Evolutionary conservation across 2,113 vertebrate genomes (phyloP).

Genomic region (Uria aalge): DNA sequence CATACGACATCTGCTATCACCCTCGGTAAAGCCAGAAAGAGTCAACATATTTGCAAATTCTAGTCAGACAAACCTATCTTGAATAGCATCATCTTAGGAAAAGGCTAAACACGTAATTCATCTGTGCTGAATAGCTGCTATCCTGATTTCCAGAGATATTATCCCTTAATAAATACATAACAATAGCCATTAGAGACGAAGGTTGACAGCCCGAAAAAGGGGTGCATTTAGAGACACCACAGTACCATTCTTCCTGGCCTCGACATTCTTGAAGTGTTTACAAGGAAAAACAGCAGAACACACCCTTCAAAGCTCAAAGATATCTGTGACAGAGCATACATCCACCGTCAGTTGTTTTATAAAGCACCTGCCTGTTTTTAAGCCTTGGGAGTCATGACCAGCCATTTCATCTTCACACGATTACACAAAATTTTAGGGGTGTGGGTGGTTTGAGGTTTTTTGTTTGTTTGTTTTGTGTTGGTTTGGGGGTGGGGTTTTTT

Average conservation of each 20-base stretch:
- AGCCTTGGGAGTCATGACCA: background rate
- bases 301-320: background rate
- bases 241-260: background rate
- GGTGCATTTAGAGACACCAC: background rate
- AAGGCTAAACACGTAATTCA: background rate
- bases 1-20: conserved; percentile 32
- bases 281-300: background rate
- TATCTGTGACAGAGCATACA: background rate
- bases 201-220: background rate
- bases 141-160: background rate
- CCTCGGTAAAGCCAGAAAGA: background rate
- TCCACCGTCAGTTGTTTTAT: background rate
- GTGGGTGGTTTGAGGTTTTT: background rate
- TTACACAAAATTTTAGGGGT: background rate
- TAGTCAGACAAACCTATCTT: background rate
- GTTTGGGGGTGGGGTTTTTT: no score
- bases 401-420: background rate
- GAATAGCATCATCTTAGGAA: background rate
- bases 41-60: background rate
- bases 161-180: background rate
- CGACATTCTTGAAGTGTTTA: background rate
- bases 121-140: background rate
- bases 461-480: no score
- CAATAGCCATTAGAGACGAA: background rate
- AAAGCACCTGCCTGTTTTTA: background rate